Percentiles rank a stretch among this genome's conserved stretches.
phyloP scores from a whole-genome alignment of 2,113 vertebrate species.

The Loxodonta africana region DNA sequence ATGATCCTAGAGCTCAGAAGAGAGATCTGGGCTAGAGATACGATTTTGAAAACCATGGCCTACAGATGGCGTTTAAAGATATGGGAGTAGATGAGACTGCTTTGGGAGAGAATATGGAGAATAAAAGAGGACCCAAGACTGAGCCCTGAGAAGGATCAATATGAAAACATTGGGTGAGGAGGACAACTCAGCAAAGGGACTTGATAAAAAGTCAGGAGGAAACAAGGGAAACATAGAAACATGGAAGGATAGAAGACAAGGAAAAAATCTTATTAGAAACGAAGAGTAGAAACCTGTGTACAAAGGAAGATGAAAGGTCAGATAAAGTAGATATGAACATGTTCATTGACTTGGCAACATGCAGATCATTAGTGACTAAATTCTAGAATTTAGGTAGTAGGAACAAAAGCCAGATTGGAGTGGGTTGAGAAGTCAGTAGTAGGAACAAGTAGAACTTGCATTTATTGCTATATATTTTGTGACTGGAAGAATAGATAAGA shows the following conservation, averaged over 20 bases:
- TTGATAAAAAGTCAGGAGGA: not conserved
- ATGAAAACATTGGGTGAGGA: not conserved
- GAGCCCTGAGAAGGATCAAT: not conserved
- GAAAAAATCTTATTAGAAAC: not conserved
- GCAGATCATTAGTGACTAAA: not conserved
- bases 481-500: not conserved
- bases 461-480: slow-evolving; percentile 5
- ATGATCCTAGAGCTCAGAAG: not conserved
- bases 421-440: not conserved
- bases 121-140: not conserved
- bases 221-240: not conserved
- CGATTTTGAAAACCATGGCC: not conserved
- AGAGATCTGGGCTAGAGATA: not conserved
- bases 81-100: not conserved
- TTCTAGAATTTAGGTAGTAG: not conserved
- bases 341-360: slow-evolving; percentile 6
- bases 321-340: not conserved
- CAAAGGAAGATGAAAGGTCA: not conserved
- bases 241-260: not conserved
- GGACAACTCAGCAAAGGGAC: not conserved
- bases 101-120: not conserved
- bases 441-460: not conserved
- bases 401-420: not conserved
- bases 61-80: not conserved
- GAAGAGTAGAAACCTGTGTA: not conserved